Conservation (phyloP, 2,888 invertebrate species). For the Drosophila lutescens region DNA sequence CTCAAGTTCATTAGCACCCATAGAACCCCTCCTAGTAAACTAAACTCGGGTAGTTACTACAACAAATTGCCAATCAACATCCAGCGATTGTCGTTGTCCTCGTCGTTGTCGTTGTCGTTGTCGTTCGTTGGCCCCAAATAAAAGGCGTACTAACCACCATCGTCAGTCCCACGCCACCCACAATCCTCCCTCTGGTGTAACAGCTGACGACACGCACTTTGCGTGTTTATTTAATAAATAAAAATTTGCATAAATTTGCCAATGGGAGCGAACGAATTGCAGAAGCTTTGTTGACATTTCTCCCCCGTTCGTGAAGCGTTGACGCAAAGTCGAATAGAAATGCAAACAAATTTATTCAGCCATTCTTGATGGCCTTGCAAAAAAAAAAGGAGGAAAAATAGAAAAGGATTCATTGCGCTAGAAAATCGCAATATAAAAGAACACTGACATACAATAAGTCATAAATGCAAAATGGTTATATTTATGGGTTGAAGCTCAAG, state of each 20-base stretch:
- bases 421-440: conserved; percentile 7
- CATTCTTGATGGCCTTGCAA: conserved; percentile 6
- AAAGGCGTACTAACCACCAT: background rate
- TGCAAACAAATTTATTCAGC: conserved; percentile 45
- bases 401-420: conserved; percentile 19
- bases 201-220: conserved; percentile 67
- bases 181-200: conserved; percentile 26
- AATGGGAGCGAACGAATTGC: conserved; percentile 34
- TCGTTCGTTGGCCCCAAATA: conserved; percentile 54
- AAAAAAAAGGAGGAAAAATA: background rate
- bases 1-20: conserved; percentile 53
- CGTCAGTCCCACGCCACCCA: no score
- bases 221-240: conserved; percentile 78
- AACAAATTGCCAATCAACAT: conserved; percentile 67
- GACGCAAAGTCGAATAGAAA: conserved; percentile 23
- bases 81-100: conserved; percentile 48
- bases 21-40: conserved; percentile 28
- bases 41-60: conserved; percentile 45
- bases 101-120: conserved; percentile 42
- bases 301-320: conserved; percentile 19
- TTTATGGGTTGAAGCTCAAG: conserved; percentile 6
- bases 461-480: conserved; percentile 14
- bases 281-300: conserved; percentile 39
- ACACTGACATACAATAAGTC: conserved; percentile 6
- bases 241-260: conserved; percentile 72